Evolutionary conservation across 2,888 invertebrate genomes (phyloP).

Genomic region (Seira musarum): DNA sequence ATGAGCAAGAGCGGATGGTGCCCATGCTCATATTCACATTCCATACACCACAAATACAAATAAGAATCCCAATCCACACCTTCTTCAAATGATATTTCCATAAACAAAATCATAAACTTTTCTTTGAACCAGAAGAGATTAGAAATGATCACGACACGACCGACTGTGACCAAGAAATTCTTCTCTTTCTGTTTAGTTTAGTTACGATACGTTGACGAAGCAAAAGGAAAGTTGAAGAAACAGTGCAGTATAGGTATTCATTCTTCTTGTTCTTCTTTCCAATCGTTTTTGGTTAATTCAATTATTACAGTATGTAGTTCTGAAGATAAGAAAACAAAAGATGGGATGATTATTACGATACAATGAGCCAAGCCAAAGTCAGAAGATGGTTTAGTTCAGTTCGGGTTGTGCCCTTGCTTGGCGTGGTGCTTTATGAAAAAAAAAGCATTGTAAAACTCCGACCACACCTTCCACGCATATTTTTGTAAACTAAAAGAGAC

Average conservation of each 20-base stretch:
- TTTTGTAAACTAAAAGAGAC: background rate
- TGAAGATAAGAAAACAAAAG: constrained; percentile 16
- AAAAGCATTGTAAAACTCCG: background rate
- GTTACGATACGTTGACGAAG: constrained; percentile 18
- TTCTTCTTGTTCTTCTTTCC: constrained; percentile 29
- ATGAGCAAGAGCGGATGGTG: background rate
- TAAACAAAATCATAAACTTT: constrained; percentile 7
- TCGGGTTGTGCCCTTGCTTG: constrained; percentile 1
- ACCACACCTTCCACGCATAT: constrained; percentile 12
- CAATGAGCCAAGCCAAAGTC: background rate
- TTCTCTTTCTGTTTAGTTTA: background rate
- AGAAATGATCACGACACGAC: constrained; percentile 13
- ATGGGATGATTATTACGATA: constrained; percentile 1
- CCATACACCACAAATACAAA: background rate
- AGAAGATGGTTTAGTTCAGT: background rate
- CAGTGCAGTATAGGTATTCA: background rate
- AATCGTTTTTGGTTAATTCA: constrained; percentile 42
- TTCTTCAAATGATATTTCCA: constrained; percentile 13
- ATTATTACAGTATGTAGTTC: constrained; percentile 23
- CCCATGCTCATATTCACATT: background rate
- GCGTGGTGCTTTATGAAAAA: constrained; percentile 1
- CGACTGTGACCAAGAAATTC: background rate
- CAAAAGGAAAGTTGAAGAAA: constrained; percentile 50
- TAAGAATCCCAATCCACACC: constrained; percentile 15
- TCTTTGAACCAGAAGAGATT: background rate